phyloP scores from a whole-genome alignment of 1,140 invertebrate genomes.

The Ips nitidus region DNA sequence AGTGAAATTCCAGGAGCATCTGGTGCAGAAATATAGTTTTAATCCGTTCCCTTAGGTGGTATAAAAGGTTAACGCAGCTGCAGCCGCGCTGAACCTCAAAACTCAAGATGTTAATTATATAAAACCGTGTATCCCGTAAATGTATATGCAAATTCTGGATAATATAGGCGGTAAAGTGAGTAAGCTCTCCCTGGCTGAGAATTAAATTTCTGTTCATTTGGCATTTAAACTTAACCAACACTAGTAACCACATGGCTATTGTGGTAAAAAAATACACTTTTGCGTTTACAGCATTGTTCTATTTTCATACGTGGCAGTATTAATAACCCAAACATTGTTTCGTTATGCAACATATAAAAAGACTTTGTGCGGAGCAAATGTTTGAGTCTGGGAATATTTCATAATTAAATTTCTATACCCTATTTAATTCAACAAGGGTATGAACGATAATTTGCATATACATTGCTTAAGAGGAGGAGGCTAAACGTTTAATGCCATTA shows the following conservation, averaged over 20 bases:
- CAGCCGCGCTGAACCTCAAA: constrained; percentile 2
- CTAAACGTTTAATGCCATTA: constrained; percentile 5
- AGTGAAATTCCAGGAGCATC: not conserved
- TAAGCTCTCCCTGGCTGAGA: constrained; percentile 8
- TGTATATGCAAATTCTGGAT: constrained; percentile 14
- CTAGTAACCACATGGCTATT: too few species aligned
- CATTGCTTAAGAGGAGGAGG: not conserved
- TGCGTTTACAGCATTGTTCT: too few species aligned
- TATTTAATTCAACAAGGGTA: constrained; percentile 6
- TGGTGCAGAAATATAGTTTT: not conserved
- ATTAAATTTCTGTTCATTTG: constrained; percentile 16
- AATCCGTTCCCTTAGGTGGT: not conserved
- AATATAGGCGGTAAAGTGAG: constrained; percentile 10
- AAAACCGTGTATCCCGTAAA: constrained; percentile 3
- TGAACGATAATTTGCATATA: constrained; percentile 5
- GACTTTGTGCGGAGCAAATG: too few species aligned
- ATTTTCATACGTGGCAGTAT: too few species aligned
- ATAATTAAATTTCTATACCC: constrained; percentile 5
- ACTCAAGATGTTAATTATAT: constrained; percentile 17
- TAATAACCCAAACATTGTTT: too few species aligned
- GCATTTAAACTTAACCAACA: not conserved
- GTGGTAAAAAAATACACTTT: too few species aligned
- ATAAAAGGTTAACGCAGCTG: constrained; percentile 4
- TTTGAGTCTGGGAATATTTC: not conserved
- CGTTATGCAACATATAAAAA: too few species aligned